Base-by-base conservation (phyloP, 1,140 invertebrate species). In the Temnothorax nylanderi region DNA sequence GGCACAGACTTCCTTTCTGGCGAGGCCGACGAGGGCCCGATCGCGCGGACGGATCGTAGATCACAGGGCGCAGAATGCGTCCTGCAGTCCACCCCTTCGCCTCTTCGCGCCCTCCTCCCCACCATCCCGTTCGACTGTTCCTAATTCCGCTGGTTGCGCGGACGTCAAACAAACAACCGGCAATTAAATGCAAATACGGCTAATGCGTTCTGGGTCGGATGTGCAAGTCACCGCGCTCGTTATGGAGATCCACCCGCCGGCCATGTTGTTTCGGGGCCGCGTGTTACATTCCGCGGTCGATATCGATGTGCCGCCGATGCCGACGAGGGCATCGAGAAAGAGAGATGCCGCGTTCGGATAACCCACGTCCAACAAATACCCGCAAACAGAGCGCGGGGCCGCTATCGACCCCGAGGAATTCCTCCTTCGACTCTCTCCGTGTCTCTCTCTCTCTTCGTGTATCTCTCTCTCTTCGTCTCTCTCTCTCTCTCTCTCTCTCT, bases 181-280 rank as follows among this genome's bases (percentile, higher is more conserved):
- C 94, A 95, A 95, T 94, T 95, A 95, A 94, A 94, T 94, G 94
- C 94, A 95, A 95, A 95, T 94, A 94, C 89, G 92, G 93, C 94
- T 95, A 95, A 95, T 94, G 94, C 93, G 94, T 94, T 93, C 91
- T 93, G 93, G 90, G 89, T 90, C 90, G 85, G 85, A 94, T 91
- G 89, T 94, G 94, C 94, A 94, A 95, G 94, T 95, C 94, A 95
- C 90, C 88, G 60, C 60, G 92, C 93, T 94, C 93, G 92, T 94
- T 94, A 93, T 93, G 92, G 93, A 93, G 92, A 93, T 94, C 91
- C 91, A 89, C 88, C 89, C 76, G 89, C 82, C 91, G 92, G 90
- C 93, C 93, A 93, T 93, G 88, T 91, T 94, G 91, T 92, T 92
- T 93, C 91, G 76, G 56, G 21, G 80, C 88, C 69, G 85, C 90